phyloP scores from a whole-genome alignment of 2,113 vertebrate species.

The Alouatta palliata region DNA sequence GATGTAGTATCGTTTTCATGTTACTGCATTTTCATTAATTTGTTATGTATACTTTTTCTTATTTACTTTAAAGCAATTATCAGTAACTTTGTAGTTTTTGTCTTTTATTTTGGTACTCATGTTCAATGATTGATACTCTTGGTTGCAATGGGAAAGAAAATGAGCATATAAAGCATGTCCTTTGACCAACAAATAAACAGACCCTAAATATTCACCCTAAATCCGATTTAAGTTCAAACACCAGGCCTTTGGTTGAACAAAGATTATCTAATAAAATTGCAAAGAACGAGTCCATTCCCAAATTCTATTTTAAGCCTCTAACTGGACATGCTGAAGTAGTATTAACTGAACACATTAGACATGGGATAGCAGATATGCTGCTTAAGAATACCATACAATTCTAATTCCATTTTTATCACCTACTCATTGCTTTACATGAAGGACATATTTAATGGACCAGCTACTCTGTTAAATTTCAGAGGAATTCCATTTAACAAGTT shows the following conservation, averaged over 20 bases:
- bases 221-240: slow-evolving; percentile 50
- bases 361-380: not conserved
- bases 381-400: not conserved
- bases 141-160: not conserved
- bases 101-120: not conserved
- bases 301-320: slow-evolving; percentile 23
- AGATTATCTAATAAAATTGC: slow-evolving; percentile 50
- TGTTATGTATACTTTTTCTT: not conserved
- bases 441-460: not conserved
- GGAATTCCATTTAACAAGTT: not conserved
- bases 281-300: not conserved
- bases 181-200: slow-evolving; percentile 47
- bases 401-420: not conserved
- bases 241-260: not conserved
- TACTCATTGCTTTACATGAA: not conserved
- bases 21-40: slow-evolving; percentile 6
- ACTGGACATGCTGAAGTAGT: not conserved
- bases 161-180: not conserved
- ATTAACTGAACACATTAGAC: slow-evolving; percentile 25
- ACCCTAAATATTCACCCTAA: not conserved
- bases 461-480: not conserved
- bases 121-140: not conserved
- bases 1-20: slow-evolving; percentile 2
- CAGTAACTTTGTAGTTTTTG: not conserved
- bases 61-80: slow-evolving; percentile 43